phyloP scores from a whole-genome alignment of 2,113 vertebrate species.

The Ciconia boyciana region DNA sequence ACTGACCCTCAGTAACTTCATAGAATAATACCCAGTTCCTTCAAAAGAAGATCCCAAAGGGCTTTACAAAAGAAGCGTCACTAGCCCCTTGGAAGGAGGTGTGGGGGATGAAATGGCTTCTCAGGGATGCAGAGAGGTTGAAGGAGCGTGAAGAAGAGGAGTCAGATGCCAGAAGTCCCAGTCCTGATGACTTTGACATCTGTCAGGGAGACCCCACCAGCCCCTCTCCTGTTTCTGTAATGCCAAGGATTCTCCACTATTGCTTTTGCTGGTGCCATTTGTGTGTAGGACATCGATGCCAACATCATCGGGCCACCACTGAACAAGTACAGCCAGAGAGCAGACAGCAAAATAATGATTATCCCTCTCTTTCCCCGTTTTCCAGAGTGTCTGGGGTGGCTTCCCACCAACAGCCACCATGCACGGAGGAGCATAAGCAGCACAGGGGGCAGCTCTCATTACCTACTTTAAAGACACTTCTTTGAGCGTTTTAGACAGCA shows the following conservation, averaged over 20 bases:
- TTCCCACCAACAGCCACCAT: not conserved
- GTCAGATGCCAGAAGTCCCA: not conserved
- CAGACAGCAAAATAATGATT: not conserved
- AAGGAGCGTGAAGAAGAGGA: not conserved
- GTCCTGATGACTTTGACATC: not conserved
- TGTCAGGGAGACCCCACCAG: not conserved
- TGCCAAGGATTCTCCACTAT: not conserved
- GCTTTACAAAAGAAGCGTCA: not conserved
- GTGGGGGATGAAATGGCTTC: not conserved
- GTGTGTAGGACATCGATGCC: not conserved
- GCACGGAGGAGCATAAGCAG: not conserved
- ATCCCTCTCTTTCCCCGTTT: not conserved
- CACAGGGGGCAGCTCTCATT: not conserved
- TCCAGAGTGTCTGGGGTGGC: not conserved
- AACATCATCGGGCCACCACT: fast-evolving
- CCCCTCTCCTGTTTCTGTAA: not conserved
- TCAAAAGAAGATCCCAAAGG: not conserved
- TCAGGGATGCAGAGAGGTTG: not conserved
- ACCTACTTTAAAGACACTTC: not conserved
- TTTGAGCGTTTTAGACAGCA: not conserved
- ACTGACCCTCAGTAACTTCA: not conserved
- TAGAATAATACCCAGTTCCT: not conserved
- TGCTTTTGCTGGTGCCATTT: not conserved
- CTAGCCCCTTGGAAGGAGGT: not conserved
- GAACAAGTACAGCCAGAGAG: not conserved